Conservation (phyloP, 2,888 invertebrate genomes). For the Philereme transversata region DNA sequence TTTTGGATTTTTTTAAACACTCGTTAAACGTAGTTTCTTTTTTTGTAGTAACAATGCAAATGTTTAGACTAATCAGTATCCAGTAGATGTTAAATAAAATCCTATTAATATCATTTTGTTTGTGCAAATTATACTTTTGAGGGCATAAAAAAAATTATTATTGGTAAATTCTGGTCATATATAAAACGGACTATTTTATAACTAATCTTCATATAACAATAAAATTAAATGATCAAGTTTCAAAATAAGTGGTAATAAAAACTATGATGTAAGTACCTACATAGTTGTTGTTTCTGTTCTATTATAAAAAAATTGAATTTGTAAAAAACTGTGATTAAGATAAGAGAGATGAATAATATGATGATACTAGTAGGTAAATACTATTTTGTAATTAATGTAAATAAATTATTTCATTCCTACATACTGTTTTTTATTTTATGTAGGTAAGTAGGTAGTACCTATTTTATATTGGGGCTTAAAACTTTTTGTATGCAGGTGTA, state of each 20-base stretch:
- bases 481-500: too few relatives aligned
- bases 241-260: not conserved
- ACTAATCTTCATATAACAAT: not conserved
- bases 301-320: not conserved
- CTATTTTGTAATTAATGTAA: conserved; percentile 48
- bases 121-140: too few relatives aligned
- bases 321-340: conserved; percentile 8
- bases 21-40: too few relatives aligned
- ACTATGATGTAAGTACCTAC: not conserved
- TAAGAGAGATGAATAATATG: conserved; percentile 11
- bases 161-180: not conserved
- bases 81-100: too few relatives aligned
- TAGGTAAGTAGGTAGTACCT: too few relatives aligned
- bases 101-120: too few relatives aligned
- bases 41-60: too few relatives aligned
- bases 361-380: conserved; percentile 8
- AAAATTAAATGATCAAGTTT: not conserved
- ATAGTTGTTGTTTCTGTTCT: not conserved
- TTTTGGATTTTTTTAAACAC: too few relatives aligned
- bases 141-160: too few relatives aligned
- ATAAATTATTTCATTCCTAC: conserved; percentile 30
- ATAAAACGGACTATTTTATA: not conserved
- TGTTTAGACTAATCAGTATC: too few relatives aligned
- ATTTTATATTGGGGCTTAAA: too few relatives aligned
- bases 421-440: too few relatives aligned